Evolutionary conservation across 2,797 vertebrate genomes (phyloP), one percentile per base, ranked within the genome.

Genomic region (Otolemur crassicaudatus): DNA sequence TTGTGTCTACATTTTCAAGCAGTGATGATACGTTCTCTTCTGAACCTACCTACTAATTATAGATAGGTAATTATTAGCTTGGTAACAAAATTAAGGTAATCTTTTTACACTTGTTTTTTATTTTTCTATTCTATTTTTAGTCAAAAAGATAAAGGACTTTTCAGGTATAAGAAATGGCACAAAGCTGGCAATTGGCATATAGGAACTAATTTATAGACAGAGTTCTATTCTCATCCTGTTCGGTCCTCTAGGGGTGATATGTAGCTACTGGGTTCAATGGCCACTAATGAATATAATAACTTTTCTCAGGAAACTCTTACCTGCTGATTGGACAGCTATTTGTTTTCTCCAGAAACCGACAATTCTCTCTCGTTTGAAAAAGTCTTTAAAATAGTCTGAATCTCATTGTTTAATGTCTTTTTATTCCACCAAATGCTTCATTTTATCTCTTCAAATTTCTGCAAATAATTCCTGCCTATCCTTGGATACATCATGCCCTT

Each of bases 381-480:
- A 40, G 31, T 82, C 77, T 92, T 92, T 43, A 90, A 92, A 87
- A 63, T 17, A 77, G 5, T 75, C 37, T 83, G 37, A 72, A 58
- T 77, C 75, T 87, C 46, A 29, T 63, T 61, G 46, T 56, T 91
- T 94, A 92, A 84, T 93, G 43, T 92, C 90, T 97, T 95, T 94
- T 97, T 93, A 92, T 96, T 94, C 90, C 1, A 67, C 63, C 27
- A 37, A 84, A 96, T 56, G 90, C 58, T 31, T 96, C 46, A 11
- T 92, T 85, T 89, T 87, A 80, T 72, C 90, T 94, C 77, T 93
- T 91, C 94, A 80, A 91, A 94, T 97, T 96, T 97, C 90, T 93
- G 95, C 94, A 96, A 98, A 97, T 97, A 97, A 84, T 84, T 95
- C 76, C 40, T 92, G 40, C 77, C 65, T 93, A 63, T 94, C 56